phyloP scores from a whole-genome alignment of 2,888 invertebrate species.

The Tethea ocularis region DNA sequence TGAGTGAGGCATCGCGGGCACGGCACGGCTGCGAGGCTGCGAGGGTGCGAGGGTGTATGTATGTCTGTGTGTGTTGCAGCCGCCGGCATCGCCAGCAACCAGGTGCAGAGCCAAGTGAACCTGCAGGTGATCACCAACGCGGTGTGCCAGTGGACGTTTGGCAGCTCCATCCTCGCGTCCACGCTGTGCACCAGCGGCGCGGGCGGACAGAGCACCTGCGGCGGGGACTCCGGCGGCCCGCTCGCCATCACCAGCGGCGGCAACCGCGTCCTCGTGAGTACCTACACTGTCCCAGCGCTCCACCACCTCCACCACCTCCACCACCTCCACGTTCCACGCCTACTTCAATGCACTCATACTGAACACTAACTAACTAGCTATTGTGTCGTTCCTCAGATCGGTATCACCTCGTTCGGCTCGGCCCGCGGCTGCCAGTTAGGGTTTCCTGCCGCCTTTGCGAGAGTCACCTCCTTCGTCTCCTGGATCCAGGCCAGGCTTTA shows the following conservation, averaged over 20 bases:
- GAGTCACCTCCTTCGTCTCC: slow-evolving; percentile 17
- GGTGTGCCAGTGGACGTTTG: slow-evolving; percentile 50
- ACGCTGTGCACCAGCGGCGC: slow-evolving; percentile 60
- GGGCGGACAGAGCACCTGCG: slow-evolving; percentile 58
- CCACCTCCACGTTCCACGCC: no score
- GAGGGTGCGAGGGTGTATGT: no score
- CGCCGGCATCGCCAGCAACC: slow-evolving; percentile 40
- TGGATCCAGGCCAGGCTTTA: slow-evolving; percentile 34
- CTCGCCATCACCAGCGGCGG: slow-evolving; percentile 44
- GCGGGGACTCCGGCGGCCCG: slow-evolving; percentile 65
- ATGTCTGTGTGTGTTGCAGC: slow-evolving; percentile 28
- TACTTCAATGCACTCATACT: background rate
- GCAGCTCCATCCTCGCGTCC: slow-evolving; percentile 35
- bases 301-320: background rate
- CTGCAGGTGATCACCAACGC: slow-evolving; percentile 65
- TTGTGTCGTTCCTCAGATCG: slow-evolving; percentile 32
- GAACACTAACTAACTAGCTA: background rate
- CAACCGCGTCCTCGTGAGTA: slow-evolving; percentile 40
- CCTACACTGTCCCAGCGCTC: no score
- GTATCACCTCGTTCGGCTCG: slow-evolving; percentile 42
- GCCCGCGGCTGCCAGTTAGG: slow-evolving; percentile 33
- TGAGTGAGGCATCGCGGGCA: no score
- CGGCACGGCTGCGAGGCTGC: no score
- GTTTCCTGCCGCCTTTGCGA: no score
- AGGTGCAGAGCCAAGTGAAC: slow-evolving; percentile 66